These are phyloP conservation scores for Drosophila kikkawai DNA, from an alignment of 1,140 invertebrate species.

Conservation along the genomic window DNA sequence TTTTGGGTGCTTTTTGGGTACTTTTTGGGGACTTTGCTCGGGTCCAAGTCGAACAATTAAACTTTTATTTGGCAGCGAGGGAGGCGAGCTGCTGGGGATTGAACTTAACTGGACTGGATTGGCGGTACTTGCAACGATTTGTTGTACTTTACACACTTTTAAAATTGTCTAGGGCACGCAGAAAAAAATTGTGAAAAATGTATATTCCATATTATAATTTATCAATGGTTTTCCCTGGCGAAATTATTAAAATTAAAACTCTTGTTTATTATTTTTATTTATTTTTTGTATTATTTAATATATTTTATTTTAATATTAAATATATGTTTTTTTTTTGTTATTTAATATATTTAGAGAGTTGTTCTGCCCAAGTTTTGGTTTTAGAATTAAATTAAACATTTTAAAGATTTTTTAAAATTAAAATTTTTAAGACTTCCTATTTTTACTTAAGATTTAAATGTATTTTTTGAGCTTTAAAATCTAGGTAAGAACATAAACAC, in stretches of 20 bases:
- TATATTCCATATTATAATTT: background rate
- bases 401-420: too few relatives aligned
- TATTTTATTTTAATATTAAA: background rate
- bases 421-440: too few relatives aligned
- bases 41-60: constrained; percentile 68
- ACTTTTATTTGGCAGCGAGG: constrained; percentile 39
- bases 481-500: too few relatives aligned
- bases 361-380: too few relatives aligned
- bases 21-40: constrained; percentile 16
- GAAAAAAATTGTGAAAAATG: background rate
- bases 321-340: background rate
- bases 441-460: too few relatives aligned
- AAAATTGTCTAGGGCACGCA: background rate
- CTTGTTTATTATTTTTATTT: background rate
- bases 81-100: background rate
- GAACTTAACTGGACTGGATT: constrained; percentile 27
- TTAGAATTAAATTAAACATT: too few relatives aligned
- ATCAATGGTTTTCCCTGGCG: background rate
- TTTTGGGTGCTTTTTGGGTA: background rate
- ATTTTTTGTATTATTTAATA: background rate
- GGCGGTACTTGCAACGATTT: constrained; percentile 48
- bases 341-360: too few relatives aligned
- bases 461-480: too few relatives aligned
- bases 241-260: too few relatives aligned
- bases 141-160: constrained; percentile 20